phyloP scores from a whole-genome alignment of 2,113 vertebrate genomes.

The Heptranchias perlo region DNA sequence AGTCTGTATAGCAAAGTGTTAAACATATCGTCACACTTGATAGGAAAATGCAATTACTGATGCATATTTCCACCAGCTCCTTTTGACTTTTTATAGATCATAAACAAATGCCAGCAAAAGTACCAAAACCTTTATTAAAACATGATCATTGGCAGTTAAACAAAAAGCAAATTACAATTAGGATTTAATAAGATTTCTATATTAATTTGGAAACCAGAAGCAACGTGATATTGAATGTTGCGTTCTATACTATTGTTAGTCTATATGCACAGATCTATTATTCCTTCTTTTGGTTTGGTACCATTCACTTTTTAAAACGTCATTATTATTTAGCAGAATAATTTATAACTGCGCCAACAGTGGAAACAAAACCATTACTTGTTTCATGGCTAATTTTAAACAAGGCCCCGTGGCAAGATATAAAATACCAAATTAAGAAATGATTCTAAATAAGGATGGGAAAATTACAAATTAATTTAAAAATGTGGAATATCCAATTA shows the following conservation, averaged over 20 bases:
- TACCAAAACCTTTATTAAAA: neutral
- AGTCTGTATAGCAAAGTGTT: neutral
- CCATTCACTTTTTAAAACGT: neutral
- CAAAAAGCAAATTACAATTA: too few relatives aligned
- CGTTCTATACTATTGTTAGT: neutral
- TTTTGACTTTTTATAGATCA: neutral
- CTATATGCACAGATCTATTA: neutral
- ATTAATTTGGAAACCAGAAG: neutral
- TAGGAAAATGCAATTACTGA: neutral
- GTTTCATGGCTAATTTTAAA: neutral
- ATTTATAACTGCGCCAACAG: neutral
- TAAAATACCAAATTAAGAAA: neutral
- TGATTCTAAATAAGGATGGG: neutral
- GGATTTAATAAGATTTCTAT: neutral
- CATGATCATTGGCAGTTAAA: too few relatives aligned
- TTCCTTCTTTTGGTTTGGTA: neutral
- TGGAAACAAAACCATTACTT: neutral
- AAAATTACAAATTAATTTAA: neutral
- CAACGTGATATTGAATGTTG: neutral
- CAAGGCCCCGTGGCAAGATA: neutral
- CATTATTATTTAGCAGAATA: neutral
- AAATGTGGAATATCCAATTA: neutral
- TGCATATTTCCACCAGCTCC: too few relatives aligned
- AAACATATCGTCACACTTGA: neutral
- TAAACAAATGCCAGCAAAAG: neutral